Evolutionary conservation across 2,888 invertebrate genomes (phyloP).

Genomic region (Agonopterix alstromeriana): DNA sequence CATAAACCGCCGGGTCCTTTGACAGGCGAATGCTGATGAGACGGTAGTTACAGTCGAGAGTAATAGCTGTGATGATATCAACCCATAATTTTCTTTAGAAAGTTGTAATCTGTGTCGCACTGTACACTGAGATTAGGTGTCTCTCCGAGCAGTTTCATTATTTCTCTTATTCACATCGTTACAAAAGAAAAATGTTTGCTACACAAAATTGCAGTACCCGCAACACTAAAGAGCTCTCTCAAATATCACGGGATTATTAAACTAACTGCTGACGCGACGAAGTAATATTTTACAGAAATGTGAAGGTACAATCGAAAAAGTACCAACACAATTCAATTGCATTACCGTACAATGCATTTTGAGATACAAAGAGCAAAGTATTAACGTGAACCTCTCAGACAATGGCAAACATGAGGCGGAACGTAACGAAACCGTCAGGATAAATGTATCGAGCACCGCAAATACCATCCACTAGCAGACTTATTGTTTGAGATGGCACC

Average conservation of each 20-base stretch:
- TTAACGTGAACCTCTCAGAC: constrained; percentile 59
- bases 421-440: constrained; percentile 42
- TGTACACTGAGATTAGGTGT: constrained; percentile 18
- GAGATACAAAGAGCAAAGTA: constrained; percentile 46
- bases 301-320: neutral
- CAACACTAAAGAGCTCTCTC: neutral
- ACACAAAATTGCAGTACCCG: neutral
- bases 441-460: constrained; percentile 60
- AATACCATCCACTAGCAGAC: constrained; percentile 50
- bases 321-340: constrained; percentile 32
- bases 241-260: neutral
- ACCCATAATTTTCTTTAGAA: constrained; percentile 44
- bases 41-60: constrained; percentile 31
- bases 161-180: constrained; percentile 9
- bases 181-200: neutral
- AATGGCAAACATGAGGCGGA: constrained; percentile 55
- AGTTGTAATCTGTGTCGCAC: constrained; percentile 26
- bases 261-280: neutral
- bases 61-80: constrained; percentile 35
- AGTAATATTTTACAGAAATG: neutral
- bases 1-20: constrained; percentile 50
- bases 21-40: constrained; percentile 54
- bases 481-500: constrained; percentile 56
- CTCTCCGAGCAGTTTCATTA: constrained; percentile 20
- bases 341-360: constrained; percentile 47